Percentiles rank a stretch among this genome's conserved stretches.
Evolutionary conservation across 2,888 invertebrate species (phyloP).

Genomic region (Ectemnius continuus): DNA sequence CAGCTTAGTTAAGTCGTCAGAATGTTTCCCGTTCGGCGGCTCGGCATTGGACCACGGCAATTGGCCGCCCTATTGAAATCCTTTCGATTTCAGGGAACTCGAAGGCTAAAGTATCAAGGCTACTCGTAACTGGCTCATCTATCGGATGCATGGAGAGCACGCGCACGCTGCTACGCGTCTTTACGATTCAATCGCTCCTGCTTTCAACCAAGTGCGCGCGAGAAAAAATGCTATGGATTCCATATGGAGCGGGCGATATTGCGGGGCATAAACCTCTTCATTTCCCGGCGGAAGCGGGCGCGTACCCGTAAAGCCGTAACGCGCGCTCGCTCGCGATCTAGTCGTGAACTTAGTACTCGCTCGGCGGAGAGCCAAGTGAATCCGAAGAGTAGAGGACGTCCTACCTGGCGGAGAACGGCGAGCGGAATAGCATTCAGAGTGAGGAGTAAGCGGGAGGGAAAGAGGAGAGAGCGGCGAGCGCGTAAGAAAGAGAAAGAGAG

Average conservation of each 20-base stretch:
- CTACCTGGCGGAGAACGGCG: slow-evolving; percentile 35
- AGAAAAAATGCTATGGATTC: background rate
- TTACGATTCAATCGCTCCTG: slow-evolving; percentile 15
- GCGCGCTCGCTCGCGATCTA: slow-evolving; percentile 23
- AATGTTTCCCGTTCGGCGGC: slow-evolving; percentile 16
- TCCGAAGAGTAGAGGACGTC: slow-evolving; percentile 29
- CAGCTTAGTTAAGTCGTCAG: slow-evolving; percentile 31
- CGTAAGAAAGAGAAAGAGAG: slow-evolving; percentile 23
- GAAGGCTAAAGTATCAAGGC: too few species aligned
- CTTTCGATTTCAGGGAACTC: background rate
- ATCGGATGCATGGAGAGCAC: slow-evolving; percentile 12
- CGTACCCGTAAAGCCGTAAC: slow-evolving; percentile 17
- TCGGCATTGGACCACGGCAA: background rate
- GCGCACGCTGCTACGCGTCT: slow-evolving; percentile 30
- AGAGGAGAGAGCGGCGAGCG: slow-evolving; percentile 13
- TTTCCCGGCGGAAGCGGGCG: slow-evolving; percentile 3
- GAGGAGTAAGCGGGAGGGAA: slow-evolving; percentile 1
- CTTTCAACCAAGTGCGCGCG: background rate
- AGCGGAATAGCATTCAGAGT: slow-evolving; percentile 13
- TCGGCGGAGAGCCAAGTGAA: slow-evolving; percentile 14
- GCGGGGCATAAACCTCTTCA: slow-evolving; percentile 4
- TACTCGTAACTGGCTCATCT: slow-evolving; percentile 21
- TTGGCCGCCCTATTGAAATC: slow-evolving; percentile 27
- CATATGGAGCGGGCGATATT: background rate
- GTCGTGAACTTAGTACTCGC: slow-evolving; percentile 16